phyloP scores from a whole-genome alignment of 2,888 invertebrate genomes.

The Orthonevra nobilis region DNA sequence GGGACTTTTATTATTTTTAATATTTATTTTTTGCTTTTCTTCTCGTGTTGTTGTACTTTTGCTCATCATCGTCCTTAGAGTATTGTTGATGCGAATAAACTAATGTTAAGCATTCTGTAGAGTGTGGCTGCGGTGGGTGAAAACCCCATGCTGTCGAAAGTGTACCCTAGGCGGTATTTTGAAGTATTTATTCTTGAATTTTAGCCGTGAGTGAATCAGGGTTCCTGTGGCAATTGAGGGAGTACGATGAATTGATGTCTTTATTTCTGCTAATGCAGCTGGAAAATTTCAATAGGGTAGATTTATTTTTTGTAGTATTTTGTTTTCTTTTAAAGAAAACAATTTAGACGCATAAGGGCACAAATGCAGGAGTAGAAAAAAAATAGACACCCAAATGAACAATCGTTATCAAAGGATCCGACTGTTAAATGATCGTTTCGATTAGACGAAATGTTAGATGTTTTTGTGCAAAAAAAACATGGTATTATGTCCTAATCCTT shows the following conservation, averaged over 20 bases:
- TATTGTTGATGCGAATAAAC: conserved; percentile 42
- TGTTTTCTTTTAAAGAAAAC: conserved; percentile 50
- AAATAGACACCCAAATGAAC: conserved; percentile 30
- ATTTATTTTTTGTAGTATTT: conserved; percentile 51
- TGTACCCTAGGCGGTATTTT: conserved; percentile 53
- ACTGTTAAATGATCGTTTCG: too few relatives aligned
- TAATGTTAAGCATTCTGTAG: conserved; percentile 32
- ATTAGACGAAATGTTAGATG: too few relatives aligned
- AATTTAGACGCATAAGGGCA: conserved; percentile 34
- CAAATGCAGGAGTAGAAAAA: conserved; percentile 7
- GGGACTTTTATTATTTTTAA: conserved; percentile 62
- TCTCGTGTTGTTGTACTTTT: conserved; percentile 4
- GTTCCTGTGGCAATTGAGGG: neutral
- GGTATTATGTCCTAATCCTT: too few relatives aligned
- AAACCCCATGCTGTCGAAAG: conserved; percentile 13
- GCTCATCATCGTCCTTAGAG: conserved; percentile 9
- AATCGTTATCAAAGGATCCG: too few relatives aligned
- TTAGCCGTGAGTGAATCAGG: conserved; percentile 40
- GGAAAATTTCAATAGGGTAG: conserved; percentile 46
- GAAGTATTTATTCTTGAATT: conserved; percentile 64
- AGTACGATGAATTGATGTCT: conserved; percentile 58
- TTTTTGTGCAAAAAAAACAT: too few relatives aligned
- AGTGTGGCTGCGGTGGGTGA: conserved; percentile 2
- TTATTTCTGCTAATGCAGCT: conserved; percentile 65
- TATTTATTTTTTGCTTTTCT: conserved; percentile 11